Percentiles rank a stretch among this genome's conserved stretches.
Conservation (phyloP, 2,797 vertebrate genomes). For the Sebastes nivosus region DNA sequence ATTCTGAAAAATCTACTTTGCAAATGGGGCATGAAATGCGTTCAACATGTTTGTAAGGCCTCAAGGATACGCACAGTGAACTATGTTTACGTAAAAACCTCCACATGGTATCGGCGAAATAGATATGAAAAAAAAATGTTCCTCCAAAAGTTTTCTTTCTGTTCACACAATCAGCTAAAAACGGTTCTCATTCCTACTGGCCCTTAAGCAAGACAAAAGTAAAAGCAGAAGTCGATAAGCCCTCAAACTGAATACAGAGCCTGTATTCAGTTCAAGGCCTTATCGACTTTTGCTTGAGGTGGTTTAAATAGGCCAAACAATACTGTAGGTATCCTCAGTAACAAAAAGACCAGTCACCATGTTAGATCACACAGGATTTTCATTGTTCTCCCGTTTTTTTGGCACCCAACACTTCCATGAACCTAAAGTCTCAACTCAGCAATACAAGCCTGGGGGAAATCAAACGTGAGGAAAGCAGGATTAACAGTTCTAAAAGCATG, state of each 20-base stretch:
- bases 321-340: not conserved
- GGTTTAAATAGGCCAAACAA: not conserved
- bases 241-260: not conserved
- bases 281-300: not conserved
- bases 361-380: not conserved
- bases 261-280: not conserved
- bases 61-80: not conserved
- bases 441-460: not conserved
- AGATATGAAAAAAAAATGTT: not conserved
- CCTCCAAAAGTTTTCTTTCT: not conserved
- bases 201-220: not conserved
- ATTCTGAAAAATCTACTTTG: not conserved
- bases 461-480: not conserved
- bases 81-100: not conserved
- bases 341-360: not conserved
- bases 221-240: not conserved
- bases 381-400: not conserved
- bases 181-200: not conserved
- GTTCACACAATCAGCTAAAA: not conserved
- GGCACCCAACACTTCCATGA: not conserved
- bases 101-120: not conserved
- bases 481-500: not conserved
- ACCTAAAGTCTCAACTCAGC: not conserved
- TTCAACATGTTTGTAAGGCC: not conserved
- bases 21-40: not conserved